These are phyloP conservation scores for Pelobates cultripes DNA, from an alignment of 2,797 vertebrate species.

Conservation along the genomic window DNA sequence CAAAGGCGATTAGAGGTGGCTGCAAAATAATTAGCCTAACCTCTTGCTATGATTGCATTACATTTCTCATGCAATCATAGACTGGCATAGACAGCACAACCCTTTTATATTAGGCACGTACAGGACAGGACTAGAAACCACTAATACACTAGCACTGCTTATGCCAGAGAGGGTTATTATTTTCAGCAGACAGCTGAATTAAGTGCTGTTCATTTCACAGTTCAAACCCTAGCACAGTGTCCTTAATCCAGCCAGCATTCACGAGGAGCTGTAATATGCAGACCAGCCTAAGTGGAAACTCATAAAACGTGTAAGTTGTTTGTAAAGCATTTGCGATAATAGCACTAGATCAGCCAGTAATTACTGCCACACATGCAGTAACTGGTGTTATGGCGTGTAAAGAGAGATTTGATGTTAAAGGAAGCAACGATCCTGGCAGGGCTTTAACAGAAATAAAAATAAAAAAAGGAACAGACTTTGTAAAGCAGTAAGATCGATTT, in stretches of 20 bases:
- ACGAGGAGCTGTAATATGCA: background rate
- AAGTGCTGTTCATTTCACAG: constrained; percentile 40
- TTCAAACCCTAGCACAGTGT: constrained; percentile 12
- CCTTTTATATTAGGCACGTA: too few species aligned
- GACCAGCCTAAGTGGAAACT: constrained; percentile 2
- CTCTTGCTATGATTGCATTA: too few species aligned
- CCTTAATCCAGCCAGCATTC: constrained; percentile 6
- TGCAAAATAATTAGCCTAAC: too few species aligned
- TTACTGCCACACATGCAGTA: constrained; percentile 10
- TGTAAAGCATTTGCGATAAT: constrained; percentile 30
- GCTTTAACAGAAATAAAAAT: background rate
- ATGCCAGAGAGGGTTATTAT: too few species aligned
- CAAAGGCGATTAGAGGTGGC: too few species aligned
- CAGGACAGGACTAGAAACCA: background rate
- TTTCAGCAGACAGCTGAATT: constrained; percentile 19
- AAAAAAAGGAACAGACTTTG: background rate
- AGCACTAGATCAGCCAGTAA: constrained; percentile 10
- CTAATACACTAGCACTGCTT: constrained; percentile 34
- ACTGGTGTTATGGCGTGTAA: background rate
- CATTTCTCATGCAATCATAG: too few species aligned
- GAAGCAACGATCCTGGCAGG: background rate
- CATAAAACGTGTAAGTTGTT: constrained; percentile 20
- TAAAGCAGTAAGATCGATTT: constrained; percentile 5
- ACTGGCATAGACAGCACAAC: too few species aligned
- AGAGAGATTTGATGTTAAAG: background rate